Percentiles rank a stretch among this genome's conserved stretches.
Evolutionary conservation across 2,797 vertebrate genomes (phyloP).

Genomic region (Hippopotamyrus pictus): DNA sequence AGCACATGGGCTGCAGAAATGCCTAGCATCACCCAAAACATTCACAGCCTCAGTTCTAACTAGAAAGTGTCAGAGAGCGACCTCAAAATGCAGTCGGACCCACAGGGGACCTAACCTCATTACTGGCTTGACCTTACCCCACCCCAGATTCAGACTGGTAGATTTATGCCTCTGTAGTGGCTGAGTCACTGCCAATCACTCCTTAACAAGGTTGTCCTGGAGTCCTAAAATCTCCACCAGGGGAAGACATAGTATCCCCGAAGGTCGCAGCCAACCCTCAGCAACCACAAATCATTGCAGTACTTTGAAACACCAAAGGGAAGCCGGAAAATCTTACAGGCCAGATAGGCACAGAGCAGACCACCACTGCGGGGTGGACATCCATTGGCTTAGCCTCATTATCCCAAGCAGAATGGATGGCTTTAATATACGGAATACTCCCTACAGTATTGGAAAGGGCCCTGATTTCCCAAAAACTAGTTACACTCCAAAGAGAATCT

Average conservation of each 20-base stretch:
- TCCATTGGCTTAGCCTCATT: background rate
- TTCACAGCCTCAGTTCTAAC: background rate
- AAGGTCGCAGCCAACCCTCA: background rate
- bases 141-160: background rate
- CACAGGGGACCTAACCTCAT: background rate
- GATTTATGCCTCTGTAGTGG: background rate
- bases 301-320: background rate
- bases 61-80: background rate
- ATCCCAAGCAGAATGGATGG: background rate
- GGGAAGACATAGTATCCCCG: background rate
- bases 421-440: constrained; percentile 7
- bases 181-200: background rate
- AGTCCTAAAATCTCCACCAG: background rate
- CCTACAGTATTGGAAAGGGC: background rate
- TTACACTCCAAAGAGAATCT: background rate
- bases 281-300: background rate
- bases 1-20: background rate
- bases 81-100: background rate
- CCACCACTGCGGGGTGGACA: background rate
- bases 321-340: background rate
- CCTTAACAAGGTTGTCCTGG: background rate
- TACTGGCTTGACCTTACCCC: background rate
- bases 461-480: background rate
- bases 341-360: background rate
- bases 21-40: background rate